Evolutionary conservation across 2,888 invertebrate genomes (phyloP).

Genomic region (Abrostola tripartita): DNA sequence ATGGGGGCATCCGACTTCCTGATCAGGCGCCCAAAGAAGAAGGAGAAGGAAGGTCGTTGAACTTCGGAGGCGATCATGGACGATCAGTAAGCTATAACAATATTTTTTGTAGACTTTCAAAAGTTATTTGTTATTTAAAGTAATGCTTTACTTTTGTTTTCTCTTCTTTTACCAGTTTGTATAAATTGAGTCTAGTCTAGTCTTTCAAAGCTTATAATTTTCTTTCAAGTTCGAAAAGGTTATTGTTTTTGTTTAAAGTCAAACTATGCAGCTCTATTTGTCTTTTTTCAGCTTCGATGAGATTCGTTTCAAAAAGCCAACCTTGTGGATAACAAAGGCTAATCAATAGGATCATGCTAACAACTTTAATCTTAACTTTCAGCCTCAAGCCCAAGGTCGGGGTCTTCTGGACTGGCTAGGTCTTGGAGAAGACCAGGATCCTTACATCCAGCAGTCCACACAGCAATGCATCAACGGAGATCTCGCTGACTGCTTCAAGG

Average conservation of each 20-base stretch:
- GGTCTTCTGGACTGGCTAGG: conserved; percentile 94
- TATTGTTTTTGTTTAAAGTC: too few species aligned
- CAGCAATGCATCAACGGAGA: conserved; percentile 93
- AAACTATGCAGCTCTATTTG: too few species aligned
- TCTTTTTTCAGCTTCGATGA: too few species aligned
- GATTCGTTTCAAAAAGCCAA: too few species aligned
- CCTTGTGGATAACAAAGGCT: too few species aligned
- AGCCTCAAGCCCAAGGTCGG: conserved; percentile 89
- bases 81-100: conserved; percentile 74
- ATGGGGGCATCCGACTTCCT: conserved; percentile 89
- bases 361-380: conserved; percentile 38
- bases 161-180: too few species aligned
- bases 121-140: neutral
- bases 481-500: conserved; percentile 95
- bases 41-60: conserved; percentile 75
- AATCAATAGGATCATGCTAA: neutral
- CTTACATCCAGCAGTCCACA: conserved; percentile 92
- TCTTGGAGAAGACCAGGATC: conserved; percentile 93
- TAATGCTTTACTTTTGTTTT: too few species aligned
- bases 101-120: neutral
- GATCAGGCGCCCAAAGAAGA: conserved; percentile 80
- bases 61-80: conserved; percentile 73
- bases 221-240: too few species aligned
- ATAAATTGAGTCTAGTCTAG: too few species aligned
- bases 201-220: too few species aligned